A percentile compares a stretch with the other conserved stretches of the same genome.
Conservation (phyloP, 1,140 invertebrate genomes). For the Octopus sinensis region DNA sequence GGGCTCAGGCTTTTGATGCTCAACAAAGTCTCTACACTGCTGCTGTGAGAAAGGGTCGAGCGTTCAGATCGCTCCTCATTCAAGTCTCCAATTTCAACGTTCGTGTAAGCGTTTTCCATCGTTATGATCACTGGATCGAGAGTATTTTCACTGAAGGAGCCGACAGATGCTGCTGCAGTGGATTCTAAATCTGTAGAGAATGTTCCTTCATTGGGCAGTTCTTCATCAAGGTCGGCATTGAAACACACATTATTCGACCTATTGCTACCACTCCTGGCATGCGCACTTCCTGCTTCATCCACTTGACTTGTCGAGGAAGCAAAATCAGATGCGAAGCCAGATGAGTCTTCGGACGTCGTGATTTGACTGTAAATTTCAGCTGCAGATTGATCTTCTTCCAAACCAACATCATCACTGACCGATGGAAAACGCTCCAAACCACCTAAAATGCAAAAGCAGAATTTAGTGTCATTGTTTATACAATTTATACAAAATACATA, state of each 20-base stretch:
- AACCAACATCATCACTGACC: constrained; percentile 24
- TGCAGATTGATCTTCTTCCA: constrained; percentile 29
- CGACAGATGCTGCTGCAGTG: background rate
- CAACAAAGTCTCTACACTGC: constrained; percentile 51
- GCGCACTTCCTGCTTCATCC: background rate
- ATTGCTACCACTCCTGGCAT: constrained; percentile 12
- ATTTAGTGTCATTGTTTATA: too few species aligned
- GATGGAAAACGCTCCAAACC: constrained; percentile 10
- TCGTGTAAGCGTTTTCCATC: constrained; percentile 45
- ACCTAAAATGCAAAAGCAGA: background rate
- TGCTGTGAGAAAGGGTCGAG: constrained; percentile 44
- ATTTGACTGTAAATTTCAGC: constrained; percentile 25
- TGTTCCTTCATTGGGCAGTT: background rate
- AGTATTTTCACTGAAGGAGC: constrained; percentile 21
- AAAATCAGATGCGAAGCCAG: constrained; percentile 30
- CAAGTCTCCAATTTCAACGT: constrained; percentile 50
- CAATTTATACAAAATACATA: too few species aligned
- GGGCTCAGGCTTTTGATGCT: constrained; percentile 49
- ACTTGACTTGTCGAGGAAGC: constrained; percentile 14
- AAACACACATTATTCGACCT: constrained; percentile 22
- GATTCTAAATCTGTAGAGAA: background rate
- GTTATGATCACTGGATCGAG: constrained; percentile 32
- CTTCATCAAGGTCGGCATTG: background rate
- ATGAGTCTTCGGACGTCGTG: constrained; percentile 19
- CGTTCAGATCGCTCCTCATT: constrained; percentile 48